A percentile compares a stretch with the other conserved stretches of the same genome.
These are phyloP conservation scores for Cylas formicarius DNA, from an alignment of 1,140 invertebrate genomes.

Conservation along the genomic window DNA sequence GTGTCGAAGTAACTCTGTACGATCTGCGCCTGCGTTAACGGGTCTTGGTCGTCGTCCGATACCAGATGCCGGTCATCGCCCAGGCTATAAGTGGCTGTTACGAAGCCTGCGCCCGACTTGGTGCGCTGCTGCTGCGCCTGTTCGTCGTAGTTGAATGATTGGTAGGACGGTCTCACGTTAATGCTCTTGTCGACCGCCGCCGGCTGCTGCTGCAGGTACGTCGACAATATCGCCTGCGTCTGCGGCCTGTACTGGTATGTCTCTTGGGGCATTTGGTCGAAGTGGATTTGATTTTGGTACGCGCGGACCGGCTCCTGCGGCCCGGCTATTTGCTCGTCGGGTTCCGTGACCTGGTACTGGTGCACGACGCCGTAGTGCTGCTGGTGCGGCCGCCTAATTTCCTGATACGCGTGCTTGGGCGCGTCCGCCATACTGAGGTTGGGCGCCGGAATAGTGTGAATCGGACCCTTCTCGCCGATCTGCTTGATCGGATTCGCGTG, in stretches of 20 bases:
- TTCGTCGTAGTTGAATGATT: slow-evolving; percentile 30
- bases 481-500: slow-evolving; percentile 36
- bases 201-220: slow-evolving; percentile 11
- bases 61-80: too few relatives aligned
- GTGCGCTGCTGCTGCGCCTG: slow-evolving; percentile 22
- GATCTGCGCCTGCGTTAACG: slow-evolving; percentile 25
- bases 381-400: slow-evolving; percentile 36
- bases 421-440: slow-evolving; percentile 52
- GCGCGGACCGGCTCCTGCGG: background rate
- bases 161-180: slow-evolving; percentile 22
- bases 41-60: slow-evolving; percentile 12
- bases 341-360: slow-evolving; percentile 16
- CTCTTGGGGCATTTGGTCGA: slow-evolving; percentile 10
- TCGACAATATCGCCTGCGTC: slow-evolving; percentile 14
- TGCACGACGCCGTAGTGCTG: slow-evolving; percentile 12
- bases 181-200: slow-evolving; percentile 9
- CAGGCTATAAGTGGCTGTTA: slow-evolving; percentile 21
- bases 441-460: slow-evolving; percentile 75
- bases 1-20: slow-evolving; percentile 33
- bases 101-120: slow-evolving; percentile 15
- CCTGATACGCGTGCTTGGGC: slow-evolving; percentile 42
- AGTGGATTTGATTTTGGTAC: background rate
- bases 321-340: slow-evolving; percentile 9
- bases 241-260: slow-evolving; percentile 2
- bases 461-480: slow-evolving; percentile 57